Conservation (phyloP, 2,113 vertebrate species). For the human (Homo sapiens) region DNA sequence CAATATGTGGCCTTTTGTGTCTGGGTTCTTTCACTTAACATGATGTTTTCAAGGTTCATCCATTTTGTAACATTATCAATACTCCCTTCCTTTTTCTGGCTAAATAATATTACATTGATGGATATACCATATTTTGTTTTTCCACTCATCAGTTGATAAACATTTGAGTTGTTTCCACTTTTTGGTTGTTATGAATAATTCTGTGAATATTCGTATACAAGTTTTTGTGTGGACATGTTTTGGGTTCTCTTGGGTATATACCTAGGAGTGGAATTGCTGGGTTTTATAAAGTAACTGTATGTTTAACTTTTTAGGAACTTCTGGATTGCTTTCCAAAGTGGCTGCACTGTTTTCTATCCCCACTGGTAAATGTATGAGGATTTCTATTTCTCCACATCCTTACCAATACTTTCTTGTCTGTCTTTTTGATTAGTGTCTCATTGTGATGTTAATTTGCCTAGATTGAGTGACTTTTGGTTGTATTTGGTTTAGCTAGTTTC, state of each 20-base stretch:
- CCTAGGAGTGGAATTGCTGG: neutral
- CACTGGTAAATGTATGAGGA: neutral
- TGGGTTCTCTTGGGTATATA: neutral
- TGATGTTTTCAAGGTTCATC: neutral
- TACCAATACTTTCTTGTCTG: neutral
- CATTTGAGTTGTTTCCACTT: neutral
- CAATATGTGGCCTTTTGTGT: neutral
- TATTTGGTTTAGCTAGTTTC: constrained; percentile 43
- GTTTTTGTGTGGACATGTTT: neutral
- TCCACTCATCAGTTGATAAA: neutral
- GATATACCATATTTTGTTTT: neutral
- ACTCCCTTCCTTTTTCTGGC: neutral
- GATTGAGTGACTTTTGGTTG: neutral
- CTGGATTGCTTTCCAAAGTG: neutral
- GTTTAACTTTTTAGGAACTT: constrained; percentile 5
- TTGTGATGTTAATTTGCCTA: constrained; percentile 17
- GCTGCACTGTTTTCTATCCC: neutral
- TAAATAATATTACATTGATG: neutral
- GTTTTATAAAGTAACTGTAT: neutral
- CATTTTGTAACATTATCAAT: neutral
- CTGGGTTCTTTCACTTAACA: neutral
- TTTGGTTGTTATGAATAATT: neutral
- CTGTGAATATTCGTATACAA: neutral
- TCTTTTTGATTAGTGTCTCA: neutral
- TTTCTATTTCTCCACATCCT: neutral